Evolutionary conservation across 2,888 invertebrate species (phyloP), one percentile per base, ranked within the genome.

Genomic region (Xanthostigma xanthostigma): DNA sequence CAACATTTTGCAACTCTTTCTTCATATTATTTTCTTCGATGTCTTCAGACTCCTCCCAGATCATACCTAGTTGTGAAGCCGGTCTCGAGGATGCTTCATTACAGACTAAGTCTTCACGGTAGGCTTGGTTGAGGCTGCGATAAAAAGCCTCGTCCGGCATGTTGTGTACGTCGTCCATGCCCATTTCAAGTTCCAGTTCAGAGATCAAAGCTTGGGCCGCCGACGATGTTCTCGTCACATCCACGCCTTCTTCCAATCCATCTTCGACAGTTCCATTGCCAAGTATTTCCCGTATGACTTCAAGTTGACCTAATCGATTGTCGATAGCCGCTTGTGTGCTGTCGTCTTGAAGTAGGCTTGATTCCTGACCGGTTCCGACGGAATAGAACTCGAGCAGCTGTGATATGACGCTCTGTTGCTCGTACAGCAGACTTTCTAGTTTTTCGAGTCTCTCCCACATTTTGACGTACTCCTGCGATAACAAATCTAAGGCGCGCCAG

Each of bases 371-470:
- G 52, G 77, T 75, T 54, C 79, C 76, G 10, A 70, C 64, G 2
- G 81, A 76, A 63, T 85, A 85, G 66, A 84, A 82, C 62, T 85
- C 84, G 62, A 92, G 78, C 59, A 93, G 72, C 62, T 91, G 91
- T 46, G 85, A 80, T 58, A 93, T 90, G 41, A 92, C 90, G 57
- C 86, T 84, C 64, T 92, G 92, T 65, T 93, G 93, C 62, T 92
- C 91, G 64, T 84, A 80, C 3, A 92, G 76, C 51, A 92, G 75
- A 17, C 85, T 79, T 64, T 93, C 92, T 34, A 93, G 70, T 64
- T 91, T 87, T 62, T 93, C 92, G 51, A 93, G 70, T 41, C 91
- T 74, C 60, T 88, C 87, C 91, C 92, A 93, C 85, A 93, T 93
- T 64, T 89, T 86, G 46, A 91, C 86, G 61, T 92, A 93, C 64